Evolutionary conservation across 2,113 vertebrate genomes (phyloP).

Genomic region (Apus apus): DNA sequence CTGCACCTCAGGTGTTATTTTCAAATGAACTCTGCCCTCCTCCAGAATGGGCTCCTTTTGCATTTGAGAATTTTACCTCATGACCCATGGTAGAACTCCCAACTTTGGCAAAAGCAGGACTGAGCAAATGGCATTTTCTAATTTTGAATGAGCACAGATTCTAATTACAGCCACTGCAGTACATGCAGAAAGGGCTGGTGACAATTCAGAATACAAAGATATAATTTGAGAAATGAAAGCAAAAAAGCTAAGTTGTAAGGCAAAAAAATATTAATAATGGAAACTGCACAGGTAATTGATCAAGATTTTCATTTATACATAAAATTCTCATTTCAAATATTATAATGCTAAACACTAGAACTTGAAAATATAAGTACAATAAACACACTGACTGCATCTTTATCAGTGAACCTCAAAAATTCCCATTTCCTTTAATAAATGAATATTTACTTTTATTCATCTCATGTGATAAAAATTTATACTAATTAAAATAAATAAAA

Average conservation of each 20-base stretch:
- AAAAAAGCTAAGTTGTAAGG: conserved; percentile 28
- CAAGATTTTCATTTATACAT: conserved; percentile 48
- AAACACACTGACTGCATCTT: conserved; percentile 53
- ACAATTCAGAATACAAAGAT: neutral
- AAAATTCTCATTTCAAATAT: conserved; percentile 66
- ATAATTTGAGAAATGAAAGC: conserved; percentile 21
- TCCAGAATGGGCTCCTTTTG: neutral
- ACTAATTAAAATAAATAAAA: conserved; percentile 80
- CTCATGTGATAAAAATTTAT: conserved; percentile 62
- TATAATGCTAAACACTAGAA: conserved; percentile 57
- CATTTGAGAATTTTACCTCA: neutral
- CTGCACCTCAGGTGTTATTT: neutral
- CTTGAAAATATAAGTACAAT: conserved; percentile 50
- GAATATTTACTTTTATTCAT: conserved; percentile 63
- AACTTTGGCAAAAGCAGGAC: neutral
- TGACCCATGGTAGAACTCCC: neutral
- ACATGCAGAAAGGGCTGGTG: neutral
- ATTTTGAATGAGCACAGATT: neutral
- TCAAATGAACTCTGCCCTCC: conserved; percentile 6
- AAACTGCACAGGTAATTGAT: conserved; percentile 20
- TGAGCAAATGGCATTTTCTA: neutral
- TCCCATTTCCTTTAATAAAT: conserved; percentile 62
- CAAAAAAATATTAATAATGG: conserved; percentile 13
- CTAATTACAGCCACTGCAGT: neutral
- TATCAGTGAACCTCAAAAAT: conserved; percentile 57